Conservation (phyloP, 2,888 invertebrate species). For the Ceratothoa steindachneri region DNA sequence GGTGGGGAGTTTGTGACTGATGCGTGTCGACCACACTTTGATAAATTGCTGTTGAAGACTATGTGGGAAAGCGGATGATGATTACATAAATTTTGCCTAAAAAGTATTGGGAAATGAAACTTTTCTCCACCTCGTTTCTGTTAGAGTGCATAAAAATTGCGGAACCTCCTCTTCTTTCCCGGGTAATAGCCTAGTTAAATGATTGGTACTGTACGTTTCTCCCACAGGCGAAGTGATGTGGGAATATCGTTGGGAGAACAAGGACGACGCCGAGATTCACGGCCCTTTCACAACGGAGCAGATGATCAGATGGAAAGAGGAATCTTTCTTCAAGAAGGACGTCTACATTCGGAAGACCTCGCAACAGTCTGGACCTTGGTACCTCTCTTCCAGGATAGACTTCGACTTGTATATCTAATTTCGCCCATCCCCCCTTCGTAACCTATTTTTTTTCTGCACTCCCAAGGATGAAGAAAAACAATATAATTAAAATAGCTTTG, state of each 20-base stretch:
- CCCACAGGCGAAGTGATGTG: slow-evolving; percentile 62
- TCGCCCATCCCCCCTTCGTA: no score
- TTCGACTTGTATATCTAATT: slow-evolving; percentile 42
- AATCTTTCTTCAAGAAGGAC: slow-evolving; percentile 72
- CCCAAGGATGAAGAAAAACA: background rate
- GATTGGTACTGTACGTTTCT: no score
- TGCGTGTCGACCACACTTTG: no score
- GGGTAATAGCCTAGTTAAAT: no score
- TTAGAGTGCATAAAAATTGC: no score
- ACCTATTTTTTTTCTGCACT: background rate
- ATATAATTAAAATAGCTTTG: background rate
- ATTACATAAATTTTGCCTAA: no score
- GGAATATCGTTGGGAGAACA: slow-evolving; percentile 86
- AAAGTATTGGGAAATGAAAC: no score
- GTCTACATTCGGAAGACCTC: slow-evolving; percentile 76
- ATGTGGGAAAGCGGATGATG: no score
- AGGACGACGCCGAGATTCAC: slow-evolving; percentile 67
- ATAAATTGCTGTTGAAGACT: no score
- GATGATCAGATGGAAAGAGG: slow-evolving; percentile 82
- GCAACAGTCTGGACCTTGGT: slow-evolving; percentile 31
- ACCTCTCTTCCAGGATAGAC: slow-evolving; percentile 38
- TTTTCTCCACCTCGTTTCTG: no score
- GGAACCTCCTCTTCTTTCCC: no score
- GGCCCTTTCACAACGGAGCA: slow-evolving; percentile 80
- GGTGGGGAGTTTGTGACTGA: no score